Percentiles rank a stretch among this genome's conserved stretches.
These are phyloP conservation scores for Megaceryle alcyon DNA, from an alignment of 2,797 vertebrate species.

Conservation along the genomic window DNA sequence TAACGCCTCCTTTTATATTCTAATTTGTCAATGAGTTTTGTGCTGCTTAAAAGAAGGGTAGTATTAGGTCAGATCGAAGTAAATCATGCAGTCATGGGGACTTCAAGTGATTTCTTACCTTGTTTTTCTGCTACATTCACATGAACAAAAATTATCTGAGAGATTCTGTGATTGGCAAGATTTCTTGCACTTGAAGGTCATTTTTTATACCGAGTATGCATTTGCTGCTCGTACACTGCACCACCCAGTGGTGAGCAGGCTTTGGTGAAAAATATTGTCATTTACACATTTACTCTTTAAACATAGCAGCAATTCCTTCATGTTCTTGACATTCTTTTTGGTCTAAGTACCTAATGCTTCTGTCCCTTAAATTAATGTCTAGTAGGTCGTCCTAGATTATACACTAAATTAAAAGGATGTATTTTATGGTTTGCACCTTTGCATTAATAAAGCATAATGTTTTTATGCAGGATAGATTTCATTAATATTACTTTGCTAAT, in stretches of 20 bases:
- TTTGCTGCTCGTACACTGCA: conserved; percentile 20
- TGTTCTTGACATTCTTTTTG: neutral
- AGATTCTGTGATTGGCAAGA: neutral
- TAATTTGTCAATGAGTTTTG: neutral
- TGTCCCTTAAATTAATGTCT: neutral
- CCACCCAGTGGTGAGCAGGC: conserved; percentile 63
- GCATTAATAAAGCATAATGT: neutral
- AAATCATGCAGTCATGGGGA: neutral
- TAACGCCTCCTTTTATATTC: neutral
- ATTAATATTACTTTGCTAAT: neutral
- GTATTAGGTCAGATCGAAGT: neutral
- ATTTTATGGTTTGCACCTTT: neutral
- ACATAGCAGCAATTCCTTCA: neutral
- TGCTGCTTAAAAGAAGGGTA: neutral
- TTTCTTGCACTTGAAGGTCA: neutral
- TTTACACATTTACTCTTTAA: neutral
- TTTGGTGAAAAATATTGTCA: neutral
- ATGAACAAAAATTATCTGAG: neutral
- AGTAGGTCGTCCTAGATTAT: neutral
- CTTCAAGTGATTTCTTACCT: neutral
- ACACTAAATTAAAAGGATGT: neutral
- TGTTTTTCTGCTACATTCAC: neutral
- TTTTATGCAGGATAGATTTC: neutral
- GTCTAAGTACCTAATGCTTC: neutral
- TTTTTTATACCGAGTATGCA: fast-evolving